Conservation (phyloP, 2,888 invertebrate species). For the Drosophila heteroneura region DNA sequence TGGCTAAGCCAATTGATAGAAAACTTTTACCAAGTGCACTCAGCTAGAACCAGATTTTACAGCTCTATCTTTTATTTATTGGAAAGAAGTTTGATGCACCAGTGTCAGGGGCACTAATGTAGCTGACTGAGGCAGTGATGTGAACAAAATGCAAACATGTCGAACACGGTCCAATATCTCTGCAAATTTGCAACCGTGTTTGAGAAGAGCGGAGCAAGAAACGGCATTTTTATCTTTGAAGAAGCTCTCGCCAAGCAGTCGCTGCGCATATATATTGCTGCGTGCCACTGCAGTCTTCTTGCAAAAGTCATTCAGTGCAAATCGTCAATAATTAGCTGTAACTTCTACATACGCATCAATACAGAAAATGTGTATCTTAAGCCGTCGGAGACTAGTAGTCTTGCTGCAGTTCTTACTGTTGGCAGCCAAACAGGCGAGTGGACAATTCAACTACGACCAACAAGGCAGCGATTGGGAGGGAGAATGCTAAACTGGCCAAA, state of each 20-base stretch:
- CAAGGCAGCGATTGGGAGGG: slow-evolving; percentile 68
- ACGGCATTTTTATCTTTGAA: slow-evolving; percentile 43
- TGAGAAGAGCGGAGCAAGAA: slow-evolving; percentile 13
- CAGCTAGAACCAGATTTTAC: slow-evolving; percentile 16
- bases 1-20: background rate
- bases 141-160: slow-evolving; percentile 1
- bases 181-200: slow-evolving; percentile 23
- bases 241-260: slow-evolving; percentile 10
- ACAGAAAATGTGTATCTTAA: slow-evolving; percentile 26
- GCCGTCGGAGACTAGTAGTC: slow-evolving; percentile 1
- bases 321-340: background rate
- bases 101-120: slow-evolving; percentile 15
- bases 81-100: slow-evolving; percentile 17
- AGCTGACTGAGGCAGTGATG: slow-evolving; percentile 38
- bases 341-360: background rate
- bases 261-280: slow-evolving; percentile 54
- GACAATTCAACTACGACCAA: slow-evolving; percentile 62
- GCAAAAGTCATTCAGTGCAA: slow-evolving; percentile 33
- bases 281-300: slow-evolving; percentile 47
- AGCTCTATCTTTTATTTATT: slow-evolving; percentile 10
- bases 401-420: slow-evolving; percentile 28
- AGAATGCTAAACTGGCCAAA: slow-evolving; percentile 40
- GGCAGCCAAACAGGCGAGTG: slow-evolving; percentile 33
- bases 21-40: slow-evolving; percentile 1
- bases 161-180: background rate